Conservation (phyloP, 2,113 vertebrate genomes). For the Mormyrus lacerda region DNA sequence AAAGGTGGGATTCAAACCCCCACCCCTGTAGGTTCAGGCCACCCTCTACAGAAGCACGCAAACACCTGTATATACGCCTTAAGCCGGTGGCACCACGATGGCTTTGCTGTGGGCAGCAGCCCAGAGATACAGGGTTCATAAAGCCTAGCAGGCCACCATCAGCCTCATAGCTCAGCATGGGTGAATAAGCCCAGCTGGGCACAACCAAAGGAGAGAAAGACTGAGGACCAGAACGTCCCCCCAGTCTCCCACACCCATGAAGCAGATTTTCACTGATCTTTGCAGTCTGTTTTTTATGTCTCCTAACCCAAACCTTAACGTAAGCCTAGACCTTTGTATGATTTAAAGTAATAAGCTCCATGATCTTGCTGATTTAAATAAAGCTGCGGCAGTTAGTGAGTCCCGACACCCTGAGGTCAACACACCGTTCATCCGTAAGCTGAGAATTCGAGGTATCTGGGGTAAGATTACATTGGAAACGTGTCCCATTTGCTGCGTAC, state of each 20-base stretch:
- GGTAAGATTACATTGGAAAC: background rate
- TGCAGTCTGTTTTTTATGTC: background rate
- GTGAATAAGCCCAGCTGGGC: background rate
- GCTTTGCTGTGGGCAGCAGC: background rate
- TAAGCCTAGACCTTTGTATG: background rate
- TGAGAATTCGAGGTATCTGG: background rate
- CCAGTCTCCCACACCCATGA: background rate
- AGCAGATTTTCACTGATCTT: no score
- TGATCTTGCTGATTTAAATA: background rate
- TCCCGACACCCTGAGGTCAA: background rate
- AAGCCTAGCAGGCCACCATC: background rate
- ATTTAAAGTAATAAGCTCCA: background rate
- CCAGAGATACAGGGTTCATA: background rate
- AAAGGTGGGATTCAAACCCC: background rate
- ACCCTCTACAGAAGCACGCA: background rate
- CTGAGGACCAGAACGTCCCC: background rate
- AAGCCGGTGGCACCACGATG: background rate
- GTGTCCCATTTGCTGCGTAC: background rate
- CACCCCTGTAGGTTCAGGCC: background rate
- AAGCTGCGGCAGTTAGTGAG: background rate
- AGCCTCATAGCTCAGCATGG: background rate
- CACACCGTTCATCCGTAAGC: background rate
- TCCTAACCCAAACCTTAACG: background rate
- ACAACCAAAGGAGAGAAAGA: background rate
- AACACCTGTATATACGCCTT: background rate